Conservation (phyloP, 2,113 vertebrate genomes). For the Saguinus midas region DNA sequence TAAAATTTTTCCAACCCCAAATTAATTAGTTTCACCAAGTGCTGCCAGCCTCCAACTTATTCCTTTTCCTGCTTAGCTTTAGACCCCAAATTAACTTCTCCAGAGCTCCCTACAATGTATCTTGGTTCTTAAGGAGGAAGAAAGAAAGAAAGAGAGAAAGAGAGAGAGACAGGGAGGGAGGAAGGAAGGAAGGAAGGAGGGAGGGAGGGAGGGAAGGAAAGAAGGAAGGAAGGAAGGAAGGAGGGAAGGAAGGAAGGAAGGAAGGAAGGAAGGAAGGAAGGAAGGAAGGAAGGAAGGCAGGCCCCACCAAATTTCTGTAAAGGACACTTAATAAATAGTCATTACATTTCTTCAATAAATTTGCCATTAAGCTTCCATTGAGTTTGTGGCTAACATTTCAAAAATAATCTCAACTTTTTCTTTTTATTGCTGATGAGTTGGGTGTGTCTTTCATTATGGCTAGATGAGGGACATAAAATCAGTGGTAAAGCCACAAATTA, state of each 20-base stretch:
- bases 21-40: background rate
- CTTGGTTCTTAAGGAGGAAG: background rate
- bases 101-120: background rate
- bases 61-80: background rate
- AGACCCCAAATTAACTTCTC: background rate
- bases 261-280: too few relatives aligned
- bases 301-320: background rate
- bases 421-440: background rate
- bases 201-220: too few relatives aligned
- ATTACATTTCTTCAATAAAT: background rate
- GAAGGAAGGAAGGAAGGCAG: too few relatives aligned
- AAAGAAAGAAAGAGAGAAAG: background rate
- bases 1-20: background rate
- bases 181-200: too few relatives aligned
- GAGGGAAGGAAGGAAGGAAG: rapidly evolving
- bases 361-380: background rate
- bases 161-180: too few relatives aligned
- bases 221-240: too few relatives aligned
- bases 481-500: slow-evolving; percentile 27
- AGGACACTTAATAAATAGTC: background rate
- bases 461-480: background rate
- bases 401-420: background rate
- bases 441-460: background rate
- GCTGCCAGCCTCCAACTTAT: background rate
- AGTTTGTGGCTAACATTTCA: background rate